Evolutionary conservation across 2,797 vertebrate genomes (phyloP), one percentile per base, ranked within the genome.

Genomic region (Alca torda): DNA sequence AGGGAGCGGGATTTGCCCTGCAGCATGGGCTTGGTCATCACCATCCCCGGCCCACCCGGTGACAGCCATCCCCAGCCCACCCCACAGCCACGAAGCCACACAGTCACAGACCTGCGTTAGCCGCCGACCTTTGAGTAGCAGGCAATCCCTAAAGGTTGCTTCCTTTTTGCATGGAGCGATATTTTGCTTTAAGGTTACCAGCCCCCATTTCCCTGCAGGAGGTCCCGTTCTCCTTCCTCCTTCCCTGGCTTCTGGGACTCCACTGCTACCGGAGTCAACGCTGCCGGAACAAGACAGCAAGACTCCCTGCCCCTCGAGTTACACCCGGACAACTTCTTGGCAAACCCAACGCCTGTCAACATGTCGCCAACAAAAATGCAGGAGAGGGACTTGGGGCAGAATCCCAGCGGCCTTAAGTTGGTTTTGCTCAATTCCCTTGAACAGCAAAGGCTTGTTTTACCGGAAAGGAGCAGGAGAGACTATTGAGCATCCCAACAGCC

Each of bases 311-410:
- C 80, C 51, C 46, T 79, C 0, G 4, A 53, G 53, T 30, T 46
- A 37, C 43, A 11, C 51, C 0, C 1, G 45, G 69, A 85, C 72
- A 37, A 5, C 17, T 69, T 43, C 69, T 53, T 70, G 80, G 69
- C 90, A 84, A 81, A 73, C 37, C 21, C 54, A 17, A 7, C 2
- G 1, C 35, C 59, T 73, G 50, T 23, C 72, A 73, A 7, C n/a
- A 3, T 18, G 2, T 3, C 0, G 0, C 13, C 28, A 60, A 7
- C 26, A 59, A 43, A 75, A 50, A n/a, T 2, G 2, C 57, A 59
- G 83, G 30, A 3, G 53, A 56, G 45, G 48, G 30, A 20, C 26
- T 51, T 3, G 57, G 57, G 35, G 63, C 37, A 73, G 23, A 43
- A 33, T 6, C 9, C 2, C 7, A 1, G 74, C 0, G 18, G 51